phyloP scores from a whole-genome alignment of 2,888 invertebrate species.

The Amblyteles armatorius region DNA sequence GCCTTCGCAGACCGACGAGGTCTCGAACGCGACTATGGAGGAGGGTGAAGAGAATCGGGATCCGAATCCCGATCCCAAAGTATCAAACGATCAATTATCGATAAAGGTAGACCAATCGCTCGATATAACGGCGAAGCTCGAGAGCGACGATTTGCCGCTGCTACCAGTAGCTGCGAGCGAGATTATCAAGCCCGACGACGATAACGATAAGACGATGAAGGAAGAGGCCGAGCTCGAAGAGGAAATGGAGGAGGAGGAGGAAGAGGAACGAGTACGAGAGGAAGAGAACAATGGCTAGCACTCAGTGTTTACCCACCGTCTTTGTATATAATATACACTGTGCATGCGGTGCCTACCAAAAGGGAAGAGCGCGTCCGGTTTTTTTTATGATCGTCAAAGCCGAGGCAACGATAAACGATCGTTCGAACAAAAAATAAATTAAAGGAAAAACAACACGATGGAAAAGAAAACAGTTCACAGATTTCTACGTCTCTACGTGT shows the following conservation, averaged over 20 bases:
- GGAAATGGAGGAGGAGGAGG: slow-evolving; percentile 66
- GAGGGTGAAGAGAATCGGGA: slow-evolving; percentile 82
- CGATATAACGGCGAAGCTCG: slow-evolving; percentile 47
- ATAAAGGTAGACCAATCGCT: slow-evolving; percentile 42
- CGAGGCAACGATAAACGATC: not conserved
- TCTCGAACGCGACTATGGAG: slow-evolving; percentile 67
- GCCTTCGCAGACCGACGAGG: slow-evolving; percentile 65
- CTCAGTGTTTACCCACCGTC: slow-evolving; percentile 60
- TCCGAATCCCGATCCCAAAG: slow-evolving; percentile 79
- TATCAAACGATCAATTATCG: slow-evolving; percentile 48
- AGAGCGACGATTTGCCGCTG: slow-evolving; percentile 43
- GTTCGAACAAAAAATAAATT: not conserved
- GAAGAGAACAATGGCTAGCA: slow-evolving; percentile 81
- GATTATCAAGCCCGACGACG: slow-evolving; percentile 46
- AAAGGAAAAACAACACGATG: slow-evolving; percentile 7
- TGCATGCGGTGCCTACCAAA: slow-evolving; percentile 25
- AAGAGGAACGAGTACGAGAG: slow-evolving; percentile 71
- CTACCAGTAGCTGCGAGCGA: slow-evolving; percentile 40
- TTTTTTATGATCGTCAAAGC: slow-evolving; percentile 16
- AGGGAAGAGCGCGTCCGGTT: slow-evolving; percentile 25
- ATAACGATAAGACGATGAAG: slow-evolving; percentile 68
- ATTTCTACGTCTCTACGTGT: slow-evolving; percentile 37
- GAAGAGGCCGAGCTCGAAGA: slow-evolving; percentile 62
- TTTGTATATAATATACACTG: slow-evolving; percentile 71
- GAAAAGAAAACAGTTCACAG: slow-evolving; percentile 1